Base-by-base conservation (phyloP, 2,113 vertebrate species). In the Oreocharis arfaki region DNA sequence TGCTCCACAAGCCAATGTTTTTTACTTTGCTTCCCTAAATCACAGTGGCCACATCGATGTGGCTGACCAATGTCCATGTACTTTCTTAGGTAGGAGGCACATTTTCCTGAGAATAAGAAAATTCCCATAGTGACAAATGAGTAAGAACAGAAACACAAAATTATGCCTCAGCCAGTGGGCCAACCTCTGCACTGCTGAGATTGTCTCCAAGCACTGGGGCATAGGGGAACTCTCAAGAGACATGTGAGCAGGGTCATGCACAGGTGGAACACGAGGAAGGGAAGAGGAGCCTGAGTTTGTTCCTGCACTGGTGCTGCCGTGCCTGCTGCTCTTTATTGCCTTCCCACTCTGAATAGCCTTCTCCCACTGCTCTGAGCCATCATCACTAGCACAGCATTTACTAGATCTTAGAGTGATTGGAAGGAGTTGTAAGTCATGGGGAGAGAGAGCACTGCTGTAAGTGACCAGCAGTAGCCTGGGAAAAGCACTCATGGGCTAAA, bases 121-220 rank as follows among this genome's bases (percentile, higher is more conserved):
- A 35, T 53, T 67, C 17, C 64, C 4, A 6, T 28, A 6, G 33
- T 23, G 53, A 42, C 11, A 44, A 80, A 73, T 19, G 10, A 65
- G 16, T 56, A 60, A 78, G 56, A 92, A 75, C 1, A n/a, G 55
- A 49, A 83, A 42, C 18, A 76, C 26, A 13, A 41, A 55, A 28
- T 23, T 69, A 1, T 9, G 5, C 12, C 9, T 73, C 1, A 24
- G 47, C 24, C 35, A 69, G 13, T 1, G 0, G 24, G 52, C 30
- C 21, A 76, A 1, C 10, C 2, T 53, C 52, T 71, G 17, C 28
- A 32, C 10, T 32, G 17, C n/a, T 24, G 30, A 63, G 33, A 30
- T 70, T 57, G 9, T 44, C 24, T 35, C 18, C 68, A 55, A 52
- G 47, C 17, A 37, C 4, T 6, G 3, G 19, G 15, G 16, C 1